Conservation (phyloP, 1,140 invertebrate species). For the Conus ventricosus region DNA sequence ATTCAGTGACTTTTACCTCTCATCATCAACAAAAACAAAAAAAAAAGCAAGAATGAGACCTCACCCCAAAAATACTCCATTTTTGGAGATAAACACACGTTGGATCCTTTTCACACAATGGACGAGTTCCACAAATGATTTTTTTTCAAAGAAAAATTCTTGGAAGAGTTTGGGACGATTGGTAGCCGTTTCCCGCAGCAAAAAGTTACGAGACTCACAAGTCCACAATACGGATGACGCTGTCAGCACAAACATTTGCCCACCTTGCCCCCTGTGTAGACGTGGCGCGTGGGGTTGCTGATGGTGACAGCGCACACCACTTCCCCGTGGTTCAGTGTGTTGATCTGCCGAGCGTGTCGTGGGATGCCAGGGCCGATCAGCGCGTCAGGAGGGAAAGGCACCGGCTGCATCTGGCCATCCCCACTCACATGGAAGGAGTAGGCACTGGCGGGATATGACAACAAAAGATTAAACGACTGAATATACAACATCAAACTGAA, state of each 20-base stretch:
- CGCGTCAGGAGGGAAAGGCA: conserved; percentile 96
- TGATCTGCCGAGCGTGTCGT: conserved; percentile 90
- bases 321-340: conserved; percentile 95
- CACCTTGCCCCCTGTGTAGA: conserved; percentile 97
- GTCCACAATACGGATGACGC: too few relatives aligned
- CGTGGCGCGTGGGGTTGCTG: conserved; percentile 91
- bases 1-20: too few relatives aligned
- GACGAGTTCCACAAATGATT: not conserved
- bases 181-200: not conserved
- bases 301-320: conserved; percentile 93
- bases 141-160: not conserved
- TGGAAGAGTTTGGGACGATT: not conserved
- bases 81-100: too few relatives aligned
- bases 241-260: not conserved
- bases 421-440: conserved; percentile 95
- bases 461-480: too few relatives aligned
- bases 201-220: not conserved
- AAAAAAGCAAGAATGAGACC: too few relatives aligned
- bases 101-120: too few relatives aligned
- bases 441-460: conserved; percentile 79
- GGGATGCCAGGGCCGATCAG: conserved; percentile 94
- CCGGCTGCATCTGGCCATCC: conserved; percentile 90
- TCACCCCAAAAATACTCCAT: too few relatives aligned
- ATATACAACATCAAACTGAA: too few relatives aligned
- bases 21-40: too few relatives aligned